phyloP scores from a whole-genome alignment of 2,888 invertebrate species.

The Sminthurides aquaticus region DNA sequence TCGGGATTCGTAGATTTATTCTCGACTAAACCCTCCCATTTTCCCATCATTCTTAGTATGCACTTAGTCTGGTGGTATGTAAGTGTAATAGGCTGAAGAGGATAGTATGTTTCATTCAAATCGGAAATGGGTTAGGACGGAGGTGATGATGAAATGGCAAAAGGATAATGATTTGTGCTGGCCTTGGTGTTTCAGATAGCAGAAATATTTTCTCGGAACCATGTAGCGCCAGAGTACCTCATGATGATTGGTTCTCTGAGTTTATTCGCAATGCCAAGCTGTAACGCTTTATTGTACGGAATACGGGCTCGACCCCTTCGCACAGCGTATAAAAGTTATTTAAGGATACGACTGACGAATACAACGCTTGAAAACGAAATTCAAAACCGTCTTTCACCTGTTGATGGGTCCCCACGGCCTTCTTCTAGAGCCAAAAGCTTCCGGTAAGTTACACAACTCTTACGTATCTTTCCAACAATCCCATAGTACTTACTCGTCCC shows the following conservation, averaged over 20 bases:
- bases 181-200: constrained; percentile 16
- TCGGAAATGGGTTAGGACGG: no score
- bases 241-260: constrained; percentile 35
- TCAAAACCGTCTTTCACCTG: constrained; percentile 43
- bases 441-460: constrained; percentile 32
- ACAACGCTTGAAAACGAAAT: constrained; percentile 43
- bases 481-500: neutral
- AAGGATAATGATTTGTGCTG: no score
- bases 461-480: neutral
- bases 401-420: constrained; percentile 42
- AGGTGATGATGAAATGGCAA: neutral
- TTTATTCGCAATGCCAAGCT: constrained; percentile 39
- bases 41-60: no score
- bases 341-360: constrained; percentile 43
- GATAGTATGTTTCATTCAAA: no score
- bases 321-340: constrained; percentile 42
- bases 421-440: constrained; percentile 43
- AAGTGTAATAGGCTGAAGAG: no score
- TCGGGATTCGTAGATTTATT: no score
- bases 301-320: constrained; percentile 41
- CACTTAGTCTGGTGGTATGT: no score
- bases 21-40: no score
- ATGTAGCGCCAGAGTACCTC: constrained; percentile 33
- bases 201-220: constrained; percentile 13
- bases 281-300: constrained; percentile 40